Percentiles rank a stretch among this genome's conserved stretches.
phyloP scores from a whole-genome alignment of 2,113 vertebrate species.

The human region DNA sequence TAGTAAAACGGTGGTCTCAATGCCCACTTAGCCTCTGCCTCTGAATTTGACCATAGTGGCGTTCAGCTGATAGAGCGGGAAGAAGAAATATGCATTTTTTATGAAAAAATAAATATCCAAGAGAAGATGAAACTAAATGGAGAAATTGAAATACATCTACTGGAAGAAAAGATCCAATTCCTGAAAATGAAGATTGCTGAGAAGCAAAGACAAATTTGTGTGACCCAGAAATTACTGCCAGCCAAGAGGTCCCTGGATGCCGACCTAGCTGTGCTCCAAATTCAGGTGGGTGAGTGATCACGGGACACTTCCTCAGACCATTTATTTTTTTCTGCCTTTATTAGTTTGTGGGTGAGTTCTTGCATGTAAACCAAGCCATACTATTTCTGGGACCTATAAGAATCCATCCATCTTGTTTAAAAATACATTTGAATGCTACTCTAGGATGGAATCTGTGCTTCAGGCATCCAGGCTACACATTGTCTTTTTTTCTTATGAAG shows the following conservation, averaged over 20 bases:
- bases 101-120: conserved; percentile 89
- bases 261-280: conserved; percentile 86
- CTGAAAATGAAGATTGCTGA: conserved; percentile 87
- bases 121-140: conserved; percentile 85
- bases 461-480: background rate
- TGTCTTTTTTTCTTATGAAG: background rate
- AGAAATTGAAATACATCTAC: conserved; percentile 83
- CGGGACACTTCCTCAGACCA: background rate
- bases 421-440: background rate
- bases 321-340: background rate
- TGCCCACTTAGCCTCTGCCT: background rate
- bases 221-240: conserved; percentile 82
- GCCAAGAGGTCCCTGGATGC: conserved; percentile 84
- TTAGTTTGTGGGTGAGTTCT: background rate
- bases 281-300: conserved; percentile 85
- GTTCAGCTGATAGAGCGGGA: conserved; percentile 92
- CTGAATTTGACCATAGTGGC: conserved; percentile 83
- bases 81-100: conserved; percentile 89
- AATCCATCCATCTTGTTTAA: background rate
- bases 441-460: background rate
- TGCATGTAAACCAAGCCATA: background rate
- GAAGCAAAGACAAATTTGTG: conserved; percentile 86
- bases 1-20: background rate
- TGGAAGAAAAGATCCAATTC: conserved; percentile 90
- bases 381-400: background rate